These are phyloP conservation scores for Spheniscus mendiculus DNA, from an alignment of 2,113 vertebrate species.

Conservation along the genomic window DNA sequence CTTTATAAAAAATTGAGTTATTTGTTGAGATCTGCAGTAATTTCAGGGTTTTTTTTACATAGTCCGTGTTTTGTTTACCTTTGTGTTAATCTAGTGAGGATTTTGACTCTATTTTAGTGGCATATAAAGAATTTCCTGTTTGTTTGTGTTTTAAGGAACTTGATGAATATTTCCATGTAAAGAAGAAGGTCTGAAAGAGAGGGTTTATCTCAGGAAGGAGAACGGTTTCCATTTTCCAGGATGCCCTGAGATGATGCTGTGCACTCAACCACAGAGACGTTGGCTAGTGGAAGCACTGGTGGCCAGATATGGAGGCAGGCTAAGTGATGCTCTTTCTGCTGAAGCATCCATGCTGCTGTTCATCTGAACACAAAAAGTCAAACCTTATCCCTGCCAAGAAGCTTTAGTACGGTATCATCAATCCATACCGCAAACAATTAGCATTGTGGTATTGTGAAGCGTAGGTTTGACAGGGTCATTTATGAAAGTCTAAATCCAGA, in stretches of 20 bases:
- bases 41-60: neutral
- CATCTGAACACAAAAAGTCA: neutral
- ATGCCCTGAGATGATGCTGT: neutral
- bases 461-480: neutral
- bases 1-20: neutral
- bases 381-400: neutral
- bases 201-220: neutral
- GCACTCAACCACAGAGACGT: neutral
- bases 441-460: accelerated
- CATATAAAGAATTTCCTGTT: neutral
- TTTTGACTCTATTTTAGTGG: slow-evolving; percentile 2
- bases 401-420: neutral
- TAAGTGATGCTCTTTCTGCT: neutral
- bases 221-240: neutral
- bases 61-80: neutral
- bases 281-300: accelerated
- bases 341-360: neutral
- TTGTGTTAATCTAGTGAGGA: neutral
- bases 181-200: neutral
- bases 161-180: neutral
- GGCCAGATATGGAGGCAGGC: neutral
- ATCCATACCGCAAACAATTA: accelerated
- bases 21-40: neutral
- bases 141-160: neutral
- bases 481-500: too few species aligned